Conservation (phyloP, 2,113 vertebrate genomes). For the Rhegmatorhina hoffmannsi region DNA sequence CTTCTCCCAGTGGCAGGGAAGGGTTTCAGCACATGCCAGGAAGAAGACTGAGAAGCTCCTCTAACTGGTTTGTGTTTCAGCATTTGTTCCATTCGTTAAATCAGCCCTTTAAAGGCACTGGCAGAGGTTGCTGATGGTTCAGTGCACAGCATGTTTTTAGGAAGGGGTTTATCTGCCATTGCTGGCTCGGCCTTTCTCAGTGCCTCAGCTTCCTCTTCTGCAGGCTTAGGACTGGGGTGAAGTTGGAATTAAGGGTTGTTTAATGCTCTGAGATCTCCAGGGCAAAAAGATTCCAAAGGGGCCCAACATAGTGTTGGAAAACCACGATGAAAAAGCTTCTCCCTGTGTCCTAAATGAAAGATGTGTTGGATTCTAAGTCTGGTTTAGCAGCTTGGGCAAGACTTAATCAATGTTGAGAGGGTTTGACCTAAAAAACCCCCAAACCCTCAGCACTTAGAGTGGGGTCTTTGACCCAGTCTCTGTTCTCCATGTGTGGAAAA, state of each 20-base stretch:
- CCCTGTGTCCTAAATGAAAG: background rate
- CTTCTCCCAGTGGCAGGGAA: background rate
- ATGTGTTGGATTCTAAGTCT: background rate
- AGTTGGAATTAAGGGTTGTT: background rate
- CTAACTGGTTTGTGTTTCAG: background rate
- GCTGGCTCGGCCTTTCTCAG: background rate
- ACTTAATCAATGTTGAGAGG: background rate
- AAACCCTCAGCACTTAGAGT: background rate
- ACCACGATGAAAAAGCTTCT: background rate
- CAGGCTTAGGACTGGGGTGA: accelerated
- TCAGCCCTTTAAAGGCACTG: background rate
- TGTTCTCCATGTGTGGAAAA: background rate
- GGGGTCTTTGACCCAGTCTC: background rate
- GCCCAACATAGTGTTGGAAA: background rate
- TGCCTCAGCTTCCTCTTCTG: background rate
- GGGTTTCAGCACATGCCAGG: background rate
- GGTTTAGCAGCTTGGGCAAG: background rate
- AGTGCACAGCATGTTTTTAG: background rate
- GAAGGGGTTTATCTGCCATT: background rate
- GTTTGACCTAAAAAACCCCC: background rate
- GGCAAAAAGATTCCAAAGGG: background rate
- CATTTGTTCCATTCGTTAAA: background rate
- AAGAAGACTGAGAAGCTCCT: background rate
- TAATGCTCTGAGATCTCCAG: background rate
- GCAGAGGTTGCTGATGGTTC: background rate